Evolutionary conservation across 1,140 invertebrate species (phyloP).

Genomic region (Trissolcus basalis): DNA sequence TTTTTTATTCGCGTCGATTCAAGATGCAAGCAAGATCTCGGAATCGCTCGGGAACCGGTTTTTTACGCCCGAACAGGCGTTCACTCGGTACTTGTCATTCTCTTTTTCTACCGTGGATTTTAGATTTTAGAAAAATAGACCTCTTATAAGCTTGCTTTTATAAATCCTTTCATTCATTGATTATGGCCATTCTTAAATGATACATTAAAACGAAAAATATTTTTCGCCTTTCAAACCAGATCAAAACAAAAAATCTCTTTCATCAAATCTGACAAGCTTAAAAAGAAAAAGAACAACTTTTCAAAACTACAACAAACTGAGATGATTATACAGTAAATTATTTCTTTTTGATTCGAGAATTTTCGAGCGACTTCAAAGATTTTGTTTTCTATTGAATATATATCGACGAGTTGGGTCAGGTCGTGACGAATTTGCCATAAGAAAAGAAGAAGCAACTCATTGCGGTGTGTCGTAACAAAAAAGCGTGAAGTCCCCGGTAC

Average conservation of each 20-base stretch:
- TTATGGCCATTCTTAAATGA: no score
- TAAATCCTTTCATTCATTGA: background rate
- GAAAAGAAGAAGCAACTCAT: conserved; percentile 63
- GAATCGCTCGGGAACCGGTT: conserved; percentile 45
- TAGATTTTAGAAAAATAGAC: conserved; percentile 15
- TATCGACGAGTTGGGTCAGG: conserved; percentile 9
- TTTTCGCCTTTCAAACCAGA: no score
- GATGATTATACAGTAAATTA: no score
- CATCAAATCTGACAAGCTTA: no score
- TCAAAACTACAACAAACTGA: no score
- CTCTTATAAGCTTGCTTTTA: background rate
- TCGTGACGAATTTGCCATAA: conserved; percentile 64
- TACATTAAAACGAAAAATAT: no score
- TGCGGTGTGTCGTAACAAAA: conserved; percentile 59
- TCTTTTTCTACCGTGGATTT: conserved; percentile 27
- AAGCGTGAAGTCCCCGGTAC: conserved; percentile 53
- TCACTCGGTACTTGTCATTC: conserved; percentile 30
- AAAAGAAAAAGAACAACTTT: no score
- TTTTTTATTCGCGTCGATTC: conserved; percentile 55
- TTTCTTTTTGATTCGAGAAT: no score
- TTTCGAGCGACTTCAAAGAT: no score
- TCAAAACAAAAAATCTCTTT: no score
- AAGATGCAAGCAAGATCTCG: conserved; percentile 38
- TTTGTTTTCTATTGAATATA: no score
- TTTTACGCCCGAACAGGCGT: conserved; percentile 14